These are phyloP conservation scores for Halocynthia roretzi DNA, from an alignment of 23 tunicate species.

Conservation along the genomic window DNA sequence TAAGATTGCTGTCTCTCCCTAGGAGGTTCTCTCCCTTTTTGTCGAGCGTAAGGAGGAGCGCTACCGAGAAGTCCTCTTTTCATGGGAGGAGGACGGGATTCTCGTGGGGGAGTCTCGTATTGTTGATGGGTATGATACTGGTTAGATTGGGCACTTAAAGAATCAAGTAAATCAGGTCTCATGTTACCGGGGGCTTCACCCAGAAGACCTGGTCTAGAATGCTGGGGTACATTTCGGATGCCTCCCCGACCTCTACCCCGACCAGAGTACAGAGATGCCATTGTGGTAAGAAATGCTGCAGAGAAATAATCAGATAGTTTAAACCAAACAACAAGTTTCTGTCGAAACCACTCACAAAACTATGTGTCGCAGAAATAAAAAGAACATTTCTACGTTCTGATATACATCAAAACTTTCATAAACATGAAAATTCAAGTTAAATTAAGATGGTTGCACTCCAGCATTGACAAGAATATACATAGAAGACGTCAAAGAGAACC, in stretches of 20 bases:
- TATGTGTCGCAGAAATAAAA: too few species aligned
- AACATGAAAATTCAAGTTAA: too few species aligned
- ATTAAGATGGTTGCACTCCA: too few species aligned
- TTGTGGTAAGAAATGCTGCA: too few species aligned
- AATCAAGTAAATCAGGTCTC: not conserved
- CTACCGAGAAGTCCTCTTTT: slow-evolving; percentile 4
- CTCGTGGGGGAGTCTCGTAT: not conserved
- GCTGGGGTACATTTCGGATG: not conserved
- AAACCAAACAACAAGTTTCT: too few species aligned
- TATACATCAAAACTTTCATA: too few species aligned
- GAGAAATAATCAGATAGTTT: too few species aligned
- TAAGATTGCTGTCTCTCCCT: not conserved
- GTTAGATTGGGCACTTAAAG: not conserved
- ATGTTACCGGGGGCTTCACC: not conserved
- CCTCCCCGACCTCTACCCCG: not conserved
- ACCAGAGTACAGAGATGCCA: too few species aligned
- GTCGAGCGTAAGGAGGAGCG: not conserved
- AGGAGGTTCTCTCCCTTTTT: not conserved
- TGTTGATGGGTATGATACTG: not conserved
- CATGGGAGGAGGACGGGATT: not conserved
- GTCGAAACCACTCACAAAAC: too few species aligned
- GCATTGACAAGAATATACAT: too few species aligned
- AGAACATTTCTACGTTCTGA: too few species aligned
- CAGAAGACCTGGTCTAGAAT: not conserved
- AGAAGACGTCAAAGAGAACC: too few species aligned